Evolutionary conservation across 2,113 vertebrate genomes (phyloP).

Genomic region (Eretmochelys imbricata): DNA sequence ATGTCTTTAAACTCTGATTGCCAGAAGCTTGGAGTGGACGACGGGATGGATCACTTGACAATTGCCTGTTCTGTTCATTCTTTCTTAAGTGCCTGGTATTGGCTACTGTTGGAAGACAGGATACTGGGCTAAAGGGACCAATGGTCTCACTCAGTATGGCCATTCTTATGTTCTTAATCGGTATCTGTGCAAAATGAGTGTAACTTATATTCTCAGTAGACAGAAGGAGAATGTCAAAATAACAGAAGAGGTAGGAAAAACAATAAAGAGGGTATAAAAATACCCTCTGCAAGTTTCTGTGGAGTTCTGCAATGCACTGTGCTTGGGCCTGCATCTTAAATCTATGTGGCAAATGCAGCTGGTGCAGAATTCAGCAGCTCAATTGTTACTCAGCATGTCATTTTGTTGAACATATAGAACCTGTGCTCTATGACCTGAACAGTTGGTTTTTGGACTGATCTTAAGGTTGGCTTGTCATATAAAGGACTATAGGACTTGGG

Average conservation of each 20-base stretch:
- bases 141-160: no score
- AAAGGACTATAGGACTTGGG: neutral
- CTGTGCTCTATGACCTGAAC: neutral
- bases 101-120: neutral
- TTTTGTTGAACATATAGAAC: neutral
- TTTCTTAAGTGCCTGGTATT: neutral
- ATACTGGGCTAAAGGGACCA: neutral
- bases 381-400: neutral
- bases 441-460: neutral
- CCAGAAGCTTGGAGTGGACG: neutral
- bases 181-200: neutral
- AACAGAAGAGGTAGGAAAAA: neutral
- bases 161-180: neutral
- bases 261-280: neutral
- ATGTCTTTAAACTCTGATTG: neutral
- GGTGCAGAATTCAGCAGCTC: neutral
- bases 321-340: neutral
- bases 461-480: neutral
- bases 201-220: neutral
- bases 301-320: neutral
- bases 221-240: neutral
- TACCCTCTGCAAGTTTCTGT: neutral
- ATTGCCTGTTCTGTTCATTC: neutral
- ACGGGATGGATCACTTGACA: neutral
- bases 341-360: rapidly evolving